Conservation (phyloP, 2,888 invertebrate species). For the Parnassius orleans region DNA sequence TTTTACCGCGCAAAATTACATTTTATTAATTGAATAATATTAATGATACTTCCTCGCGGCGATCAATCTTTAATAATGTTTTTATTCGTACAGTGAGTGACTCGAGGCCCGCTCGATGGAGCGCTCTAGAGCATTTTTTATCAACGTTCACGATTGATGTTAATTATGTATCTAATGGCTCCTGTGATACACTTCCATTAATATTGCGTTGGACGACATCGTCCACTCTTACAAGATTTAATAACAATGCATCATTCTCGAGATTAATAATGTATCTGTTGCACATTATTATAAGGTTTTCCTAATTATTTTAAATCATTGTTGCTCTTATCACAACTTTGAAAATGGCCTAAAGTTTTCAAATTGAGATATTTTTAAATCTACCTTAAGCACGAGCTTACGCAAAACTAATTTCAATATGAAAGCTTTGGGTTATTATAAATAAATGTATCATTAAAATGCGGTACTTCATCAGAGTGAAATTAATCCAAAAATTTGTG, state of each 20-base stretch:
- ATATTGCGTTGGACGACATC: slow-evolving; percentile 71
- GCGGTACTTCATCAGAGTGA: slow-evolving; percentile 61
- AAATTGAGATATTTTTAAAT: too few species aligned
- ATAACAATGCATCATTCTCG: slow-evolving; percentile 64
- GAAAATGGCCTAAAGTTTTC: too few species aligned
- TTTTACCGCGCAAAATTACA: slow-evolving; percentile 75
- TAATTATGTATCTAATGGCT: slow-evolving; percentile 79
- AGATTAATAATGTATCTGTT: slow-evolving; percentile 76
- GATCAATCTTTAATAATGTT: slow-evolving; percentile 80
- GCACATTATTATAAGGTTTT: slow-evolving; percentile 65
- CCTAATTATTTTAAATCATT: too few species aligned
- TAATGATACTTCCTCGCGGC: slow-evolving; percentile 77
- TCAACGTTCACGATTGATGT: slow-evolving; percentile 66
- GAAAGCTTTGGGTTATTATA: slow-evolving; percentile 47
- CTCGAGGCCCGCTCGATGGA: slow-evolving; percentile 55
- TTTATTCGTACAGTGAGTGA: slow-evolving; percentile 73
- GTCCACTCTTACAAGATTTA: slow-evolving; percentile 70
- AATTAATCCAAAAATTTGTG: slow-evolving; percentile 64
- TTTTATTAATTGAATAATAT: slow-evolving; percentile 82
- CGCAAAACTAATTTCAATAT: slow-evolving; percentile 43
- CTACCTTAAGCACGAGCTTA: background rate
- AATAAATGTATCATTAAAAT: slow-evolving; percentile 61
- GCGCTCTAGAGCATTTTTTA: slow-evolving; percentile 52
- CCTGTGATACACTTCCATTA: slow-evolving; percentile 81
- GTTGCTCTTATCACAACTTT: too few species aligned